Evolutionary conservation across 1,140 invertebrate species (phyloP).

Genomic region (Lineus longissimus): DNA sequence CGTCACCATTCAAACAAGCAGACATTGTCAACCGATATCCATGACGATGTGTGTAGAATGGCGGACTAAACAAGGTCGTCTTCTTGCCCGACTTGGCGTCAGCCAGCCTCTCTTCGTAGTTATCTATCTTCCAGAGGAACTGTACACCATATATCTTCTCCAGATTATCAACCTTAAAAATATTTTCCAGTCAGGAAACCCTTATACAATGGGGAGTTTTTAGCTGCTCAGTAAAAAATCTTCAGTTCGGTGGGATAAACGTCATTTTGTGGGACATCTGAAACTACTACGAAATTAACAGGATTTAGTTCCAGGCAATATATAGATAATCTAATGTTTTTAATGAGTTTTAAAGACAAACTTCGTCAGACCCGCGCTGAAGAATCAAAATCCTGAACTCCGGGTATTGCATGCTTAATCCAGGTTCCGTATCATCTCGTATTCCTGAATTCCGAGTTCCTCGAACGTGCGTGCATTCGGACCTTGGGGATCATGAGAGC

Average conservation of each 20-base stretch:
- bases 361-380: too few species aligned
- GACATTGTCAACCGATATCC: slow-evolving; percentile 78
- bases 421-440: too few species aligned
- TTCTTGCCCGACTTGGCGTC: slow-evolving; percentile 38
- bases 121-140: slow-evolving; percentile 84
- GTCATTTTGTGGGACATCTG: not conserved
- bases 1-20: slow-evolving; percentile 88
- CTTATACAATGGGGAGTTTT: not conserved
- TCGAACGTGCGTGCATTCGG: too few species aligned
- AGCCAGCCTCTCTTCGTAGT: slow-evolving; percentile 61
- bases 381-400: too few species aligned
- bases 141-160: slow-evolving; percentile 62
- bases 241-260: not conserved
- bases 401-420: too few species aligned
- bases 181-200: too few species aligned
- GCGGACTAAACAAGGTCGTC: slow-evolving; percentile 66
- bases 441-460: too few species aligned
- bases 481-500: too few species aligned
- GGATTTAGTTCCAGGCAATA: slow-evolving; percentile 16
- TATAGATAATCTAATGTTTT: too few species aligned
- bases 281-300: not conserved
- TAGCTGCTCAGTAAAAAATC: not conserved
- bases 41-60: slow-evolving; percentile 91
- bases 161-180: slow-evolving; percentile 29
- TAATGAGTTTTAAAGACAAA: too few species aligned